Percentiles rank a stretch among this genome's conserved stretches.
These are phyloP conservation scores for Eilema griseolum DNA, from an alignment of 2,888 invertebrate genomes.

Conservation along the genomic window DNA sequence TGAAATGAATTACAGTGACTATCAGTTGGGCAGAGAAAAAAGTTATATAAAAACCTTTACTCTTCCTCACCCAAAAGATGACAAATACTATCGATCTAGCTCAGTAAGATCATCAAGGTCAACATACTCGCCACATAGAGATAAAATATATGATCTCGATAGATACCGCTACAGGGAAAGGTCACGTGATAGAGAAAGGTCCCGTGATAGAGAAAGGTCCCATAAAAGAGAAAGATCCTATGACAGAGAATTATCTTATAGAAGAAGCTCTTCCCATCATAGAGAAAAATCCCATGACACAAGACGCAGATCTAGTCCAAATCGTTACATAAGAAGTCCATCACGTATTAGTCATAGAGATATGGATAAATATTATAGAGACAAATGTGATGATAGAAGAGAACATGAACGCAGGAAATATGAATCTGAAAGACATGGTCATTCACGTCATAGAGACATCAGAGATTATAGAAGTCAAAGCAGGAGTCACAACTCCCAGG, in stretches of 20 bases:
- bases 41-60: conserved; percentile 22
- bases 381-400: conserved; percentile 48
- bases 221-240: conserved; percentile 42
- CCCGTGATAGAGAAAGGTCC: conserved; percentile 14
- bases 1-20: conserved; percentile 14
- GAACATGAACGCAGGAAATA: conserved; percentile 66
- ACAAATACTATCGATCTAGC: not conserved
- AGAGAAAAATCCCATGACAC: conserved; percentile 33
- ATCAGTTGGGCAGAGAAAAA: not conserved
- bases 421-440: conserved; percentile 65
- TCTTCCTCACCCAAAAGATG: conserved; percentile 30
- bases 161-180: conserved; percentile 37
- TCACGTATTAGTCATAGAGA: conserved; percentile 57
- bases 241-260: conserved; percentile 41
- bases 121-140: conserved; percentile 55
- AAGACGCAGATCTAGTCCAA: conserved; percentile 17
- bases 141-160: conserved; percentile 41
- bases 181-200: conserved; percentile 17
- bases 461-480: conserved; percentile 59
- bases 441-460: conserved; percentile 53
- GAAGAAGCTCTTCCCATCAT: conserved; percentile 30
- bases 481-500: conserved; percentile 46
- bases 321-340: conserved; percentile 46
- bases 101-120: conserved; percentile 38
- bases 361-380: conserved; percentile 48